These are phyloP conservation scores for Cyrtorhinus lividipennis DNA, from an alignment of 1,140 invertebrate genomes.

Conservation along the genomic window DNA sequence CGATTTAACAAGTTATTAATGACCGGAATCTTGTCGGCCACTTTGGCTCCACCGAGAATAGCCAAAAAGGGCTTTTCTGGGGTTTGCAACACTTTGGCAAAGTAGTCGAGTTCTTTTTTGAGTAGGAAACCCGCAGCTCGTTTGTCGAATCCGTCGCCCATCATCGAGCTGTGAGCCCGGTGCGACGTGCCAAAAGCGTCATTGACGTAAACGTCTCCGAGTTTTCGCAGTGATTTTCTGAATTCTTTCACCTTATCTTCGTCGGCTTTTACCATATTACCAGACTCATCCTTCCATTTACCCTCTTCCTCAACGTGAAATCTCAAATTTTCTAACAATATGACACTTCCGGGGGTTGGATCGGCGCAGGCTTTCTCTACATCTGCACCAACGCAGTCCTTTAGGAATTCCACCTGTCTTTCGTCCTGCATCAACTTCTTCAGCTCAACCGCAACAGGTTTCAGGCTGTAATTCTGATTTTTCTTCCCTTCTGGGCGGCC, in stretches of 20 bases:
- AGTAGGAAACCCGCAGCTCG: slow-evolving; percentile 90
- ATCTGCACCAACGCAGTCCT: slow-evolving; percentile 85
- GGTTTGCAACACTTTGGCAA: slow-evolving; percentile 93
- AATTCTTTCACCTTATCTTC: slow-evolving; percentile 70
- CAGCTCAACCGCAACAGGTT: slow-evolving; percentile 82
- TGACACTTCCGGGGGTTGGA: slow-evolving; percentile 72
- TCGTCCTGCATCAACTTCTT: slow-evolving; percentile 69
- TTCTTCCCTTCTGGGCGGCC: slow-evolving; percentile 85
- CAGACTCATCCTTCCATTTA: slow-evolving; percentile 77
- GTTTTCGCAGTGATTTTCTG: slow-evolving; percentile 74
- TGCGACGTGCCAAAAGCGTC: slow-evolving; percentile 99
- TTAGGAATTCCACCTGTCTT: slow-evolving; percentile 68
- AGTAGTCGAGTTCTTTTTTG: slow-evolving; percentile 95
- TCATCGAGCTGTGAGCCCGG: slow-evolving; percentile 88
- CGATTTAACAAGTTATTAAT: slow-evolving; percentile 98
- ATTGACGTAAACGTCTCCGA: slow-evolving; percentile 96
- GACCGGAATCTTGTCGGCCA: slow-evolving; percentile 97
- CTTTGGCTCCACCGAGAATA: slow-evolving; percentile 97
- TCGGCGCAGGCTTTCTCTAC: slow-evolving; percentile 82
- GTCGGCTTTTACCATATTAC: slow-evolving; percentile 77
- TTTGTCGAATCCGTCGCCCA: slow-evolving; percentile 74
- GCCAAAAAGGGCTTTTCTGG: slow-evolving; percentile 91
- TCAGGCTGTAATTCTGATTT: slow-evolving; percentile 78
- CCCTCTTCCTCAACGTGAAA: slow-evolving; percentile 98
- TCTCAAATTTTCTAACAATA: slow-evolving; percentile 91